phyloP scores from a whole-genome alignment of 2,888 invertebrate genomes.

The Enchytraeus crypticus region DNA sequence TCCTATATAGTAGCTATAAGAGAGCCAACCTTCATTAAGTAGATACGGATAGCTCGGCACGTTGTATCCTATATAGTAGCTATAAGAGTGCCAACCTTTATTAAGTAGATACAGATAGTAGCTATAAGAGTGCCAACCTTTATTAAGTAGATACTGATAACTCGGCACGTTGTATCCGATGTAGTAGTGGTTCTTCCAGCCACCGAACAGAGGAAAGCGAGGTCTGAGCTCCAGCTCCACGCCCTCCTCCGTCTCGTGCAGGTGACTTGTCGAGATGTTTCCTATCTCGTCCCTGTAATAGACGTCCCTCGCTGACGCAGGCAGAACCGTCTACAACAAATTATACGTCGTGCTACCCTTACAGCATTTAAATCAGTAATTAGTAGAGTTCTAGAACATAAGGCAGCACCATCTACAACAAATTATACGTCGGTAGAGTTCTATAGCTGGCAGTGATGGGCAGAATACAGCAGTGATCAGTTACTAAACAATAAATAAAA shows the following conservation, averaged over 20 bases:
- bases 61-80: slow-evolving; percentile 90
- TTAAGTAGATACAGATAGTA: slow-evolving; percentile 60
- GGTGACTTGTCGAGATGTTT: slow-evolving; percentile 94
- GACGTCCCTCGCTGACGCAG: slow-evolving; percentile 82
- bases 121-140: slow-evolving; percentile 17
- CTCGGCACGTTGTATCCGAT: slow-evolving; percentile 95
- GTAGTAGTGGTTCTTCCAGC: slow-evolving; percentile 95
- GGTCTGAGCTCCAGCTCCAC: slow-evolving; percentile 93
- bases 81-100: slow-evolving; percentile 16
- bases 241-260: slow-evolving; percentile 76
- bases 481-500: too few relatives aligned
- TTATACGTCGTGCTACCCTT: too few relatives aligned
- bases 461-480: too few relatives aligned
- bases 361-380: too few relatives aligned
- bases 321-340: slow-evolving; percentile 54
- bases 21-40: slow-evolving; percentile 18
- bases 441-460: too few relatives aligned
- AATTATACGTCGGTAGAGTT: background rate
- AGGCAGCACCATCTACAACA: background rate
- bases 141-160: slow-evolving; percentile 58
- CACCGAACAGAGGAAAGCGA: slow-evolving; percentile 93
- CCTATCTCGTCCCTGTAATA: slow-evolving; percentile 96
- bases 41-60: slow-evolving; percentile 79
- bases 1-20: slow-evolving; percentile 86
- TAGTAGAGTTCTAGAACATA: background rate